phyloP scores from a whole-genome alignment of 2,797 vertebrate species.

The Betta splendens region DNA sequence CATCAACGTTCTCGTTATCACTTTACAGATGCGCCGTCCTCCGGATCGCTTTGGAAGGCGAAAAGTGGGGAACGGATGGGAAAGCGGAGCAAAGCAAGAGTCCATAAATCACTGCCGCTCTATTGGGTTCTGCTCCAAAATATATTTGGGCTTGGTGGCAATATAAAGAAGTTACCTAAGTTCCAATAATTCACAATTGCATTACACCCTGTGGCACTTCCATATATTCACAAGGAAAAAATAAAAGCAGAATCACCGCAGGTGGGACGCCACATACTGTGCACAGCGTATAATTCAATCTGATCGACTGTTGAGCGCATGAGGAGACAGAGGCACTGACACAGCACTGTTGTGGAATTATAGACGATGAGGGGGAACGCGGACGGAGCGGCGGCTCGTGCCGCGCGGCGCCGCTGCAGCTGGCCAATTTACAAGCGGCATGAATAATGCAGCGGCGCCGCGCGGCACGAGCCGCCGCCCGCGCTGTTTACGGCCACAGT shows the following conservation, averaged over 20 bases:
- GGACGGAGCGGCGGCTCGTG: slow-evolving; percentile 57
- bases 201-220: slow-evolving; percentile 60
- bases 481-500: slow-evolving; percentile 40
- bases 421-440: slow-evolving; percentile 74
- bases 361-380: slow-evolving; percentile 56
- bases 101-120: slow-evolving; percentile 68
- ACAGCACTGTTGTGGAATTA: slow-evolving; percentile 40
- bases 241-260: slow-evolving; percentile 9
- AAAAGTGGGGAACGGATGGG: slow-evolving; percentile 37
- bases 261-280: slow-evolving; percentile 33
- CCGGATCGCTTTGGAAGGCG: slow-evolving; percentile 42
- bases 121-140: slow-evolving; percentile 68
- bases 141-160: slow-evolving; percentile 61
- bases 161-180: slow-evolving; percentile 71
- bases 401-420: slow-evolving; percentile 57
- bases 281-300: slow-evolving; percentile 52
- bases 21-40: slow-evolving; percentile 57
- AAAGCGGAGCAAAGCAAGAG: slow-evolving; percentile 45
- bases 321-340: slow-evolving; percentile 28
- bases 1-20: slow-evolving; percentile 69
- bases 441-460: slow-evolving; percentile 77
- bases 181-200: slow-evolving; percentile 73
- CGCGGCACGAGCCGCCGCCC: slow-evolving; percentile 37
- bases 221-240: slow-evolving; percentile 29
- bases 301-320: slow-evolving; percentile 20